These are phyloP conservation scores for Therioaphis trifolii DNA, from an alignment of 2,888 invertebrate genomes.

Conservation along the genomic window DNA sequence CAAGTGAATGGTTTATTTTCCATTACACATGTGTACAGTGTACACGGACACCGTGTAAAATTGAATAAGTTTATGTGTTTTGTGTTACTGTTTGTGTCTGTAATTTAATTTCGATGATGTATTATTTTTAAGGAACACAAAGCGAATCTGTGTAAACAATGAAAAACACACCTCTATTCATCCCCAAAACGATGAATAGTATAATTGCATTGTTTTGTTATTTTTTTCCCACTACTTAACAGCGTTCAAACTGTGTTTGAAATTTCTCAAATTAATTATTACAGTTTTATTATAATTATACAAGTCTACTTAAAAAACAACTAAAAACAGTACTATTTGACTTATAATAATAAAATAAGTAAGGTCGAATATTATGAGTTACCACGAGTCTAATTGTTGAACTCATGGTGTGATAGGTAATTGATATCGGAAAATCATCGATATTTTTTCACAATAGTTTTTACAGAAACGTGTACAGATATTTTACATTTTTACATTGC, in stretches of 20 bases:
- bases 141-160: slow-evolving; percentile 49
- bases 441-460: too few species aligned
- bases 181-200: slow-evolving; percentile 40
- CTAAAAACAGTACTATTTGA: too few species aligned
- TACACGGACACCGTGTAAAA: slow-evolving; percentile 24
- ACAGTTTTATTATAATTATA: too few species aligned
- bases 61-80: slow-evolving; percentile 24
- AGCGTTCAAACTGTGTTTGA: background rate
- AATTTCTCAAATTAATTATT: background rate
- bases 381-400: too few species aligned
- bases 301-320: too few species aligned
- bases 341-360: too few species aligned
- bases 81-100: slow-evolving; percentile 9
- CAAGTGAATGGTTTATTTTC: slow-evolving; percentile 34
- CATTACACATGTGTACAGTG: background rate
- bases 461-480: too few species aligned
- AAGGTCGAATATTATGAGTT: too few species aligned
- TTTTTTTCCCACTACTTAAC: background rate
- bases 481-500: too few species aligned
- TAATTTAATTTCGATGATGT: slow-evolving; percentile 57
- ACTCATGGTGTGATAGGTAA: too few species aligned
- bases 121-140: slow-evolving; percentile 41
- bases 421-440: too few species aligned
- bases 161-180: slow-evolving; percentile 22
- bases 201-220: slow-evolving; percentile 18